Percentiles rank a stretch among this genome's conserved stretches.
Conservation (phyloP, 2,797 vertebrate genomes). For the Lepus oiostolus region DNA sequence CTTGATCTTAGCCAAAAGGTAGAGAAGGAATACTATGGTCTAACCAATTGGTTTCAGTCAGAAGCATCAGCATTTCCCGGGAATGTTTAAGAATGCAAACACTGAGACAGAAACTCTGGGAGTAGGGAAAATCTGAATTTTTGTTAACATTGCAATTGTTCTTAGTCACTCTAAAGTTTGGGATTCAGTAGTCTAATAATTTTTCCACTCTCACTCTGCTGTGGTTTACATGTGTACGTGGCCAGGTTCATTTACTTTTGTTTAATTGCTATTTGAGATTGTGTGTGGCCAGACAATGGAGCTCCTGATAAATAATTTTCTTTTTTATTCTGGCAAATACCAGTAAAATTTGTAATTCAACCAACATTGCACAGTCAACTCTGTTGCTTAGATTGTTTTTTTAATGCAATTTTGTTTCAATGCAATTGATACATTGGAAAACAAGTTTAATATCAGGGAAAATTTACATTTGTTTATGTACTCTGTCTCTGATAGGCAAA, state of each 20-base stretch:
- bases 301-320: neutral
- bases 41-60: neutral
- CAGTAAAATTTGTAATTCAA: conserved; percentile 38
- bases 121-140: conserved; percentile 1
- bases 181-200: neutral
- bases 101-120: neutral
- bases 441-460: neutral
- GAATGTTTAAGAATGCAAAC: conserved; percentile 44
- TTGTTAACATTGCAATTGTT: neutral
- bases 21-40: neutral
- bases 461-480: neutral
- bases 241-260: neutral
- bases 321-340: neutral
- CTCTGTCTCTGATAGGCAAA: neutral
- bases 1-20: too few relatives aligned
- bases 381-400: neutral
- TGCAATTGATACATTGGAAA: neutral
- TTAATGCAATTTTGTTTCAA: conserved; percentile 12
- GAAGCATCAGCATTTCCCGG: neutral
- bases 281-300: neutral
- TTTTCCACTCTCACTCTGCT: neutral
- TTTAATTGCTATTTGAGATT: conserved; percentile 35
- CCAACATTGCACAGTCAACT: conserved; percentile 26
- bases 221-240: neutral
- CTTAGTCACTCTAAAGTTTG: neutral